Evolutionary conservation across 2,888 invertebrate species (phyloP).

Genomic region (Gastracanthus pulcherrimus): DNA sequence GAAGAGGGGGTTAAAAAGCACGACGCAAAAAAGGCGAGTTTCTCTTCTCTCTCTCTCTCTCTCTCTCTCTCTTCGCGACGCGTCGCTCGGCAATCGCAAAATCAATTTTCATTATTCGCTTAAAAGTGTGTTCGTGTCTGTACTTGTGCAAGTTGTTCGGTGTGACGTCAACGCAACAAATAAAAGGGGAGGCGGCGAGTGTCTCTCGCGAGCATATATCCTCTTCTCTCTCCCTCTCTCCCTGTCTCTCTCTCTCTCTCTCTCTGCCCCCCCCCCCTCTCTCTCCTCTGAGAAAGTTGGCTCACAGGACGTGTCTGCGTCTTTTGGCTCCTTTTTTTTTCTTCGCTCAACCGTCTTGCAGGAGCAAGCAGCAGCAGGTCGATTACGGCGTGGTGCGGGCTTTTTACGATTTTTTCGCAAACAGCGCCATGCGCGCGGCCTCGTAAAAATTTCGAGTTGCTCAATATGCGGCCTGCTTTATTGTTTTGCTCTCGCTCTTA

Average conservation of each 20-base stretch:
- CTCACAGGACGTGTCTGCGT: background rate
- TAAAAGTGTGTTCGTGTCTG: conserved; percentile 64
- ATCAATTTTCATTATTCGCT: conserved; percentile 74
- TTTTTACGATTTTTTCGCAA: conserved; percentile 10
- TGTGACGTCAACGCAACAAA: conserved; percentile 45
- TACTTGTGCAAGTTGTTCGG: conserved; percentile 75
- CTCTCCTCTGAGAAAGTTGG: conserved; percentile 1
- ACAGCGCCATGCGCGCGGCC: background rate
- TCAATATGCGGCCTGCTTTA: background rate
- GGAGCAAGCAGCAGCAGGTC: no score
- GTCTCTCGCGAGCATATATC: background rate
- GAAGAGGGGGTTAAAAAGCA: background rate
- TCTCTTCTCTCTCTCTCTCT: background rate
- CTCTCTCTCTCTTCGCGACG: conserved; percentile 20
- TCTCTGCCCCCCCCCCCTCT: background rate
- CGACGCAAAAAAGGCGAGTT: background rate
- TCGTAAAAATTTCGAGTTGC: conserved; percentile 16
- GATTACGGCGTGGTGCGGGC: background rate
- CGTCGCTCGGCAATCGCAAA: conserved; percentile 70
- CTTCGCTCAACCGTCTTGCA: no score
- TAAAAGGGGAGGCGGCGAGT: background rate
- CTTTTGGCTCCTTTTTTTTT: no score
- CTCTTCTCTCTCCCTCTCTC: no score
- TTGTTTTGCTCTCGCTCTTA: background rate
- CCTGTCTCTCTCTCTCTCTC: no score